These are phyloP conservation scores for Paracentrotus lividus DNA, from an alignment of 53 echinoderm and acorn worm species.

Conservation along the genomic window DNA sequence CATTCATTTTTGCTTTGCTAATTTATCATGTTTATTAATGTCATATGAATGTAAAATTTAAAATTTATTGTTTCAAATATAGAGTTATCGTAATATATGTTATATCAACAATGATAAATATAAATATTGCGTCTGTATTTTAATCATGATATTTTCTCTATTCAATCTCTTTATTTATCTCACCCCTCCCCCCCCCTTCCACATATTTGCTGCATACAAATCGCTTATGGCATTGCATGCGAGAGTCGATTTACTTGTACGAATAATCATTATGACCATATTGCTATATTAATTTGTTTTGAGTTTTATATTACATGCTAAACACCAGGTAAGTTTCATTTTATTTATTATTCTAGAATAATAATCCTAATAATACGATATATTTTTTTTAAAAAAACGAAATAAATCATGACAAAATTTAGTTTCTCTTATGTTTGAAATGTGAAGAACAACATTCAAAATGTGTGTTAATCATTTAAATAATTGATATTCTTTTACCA, in stretches of 20 bases:
- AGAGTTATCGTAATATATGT: no score
- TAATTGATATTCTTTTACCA: no score
- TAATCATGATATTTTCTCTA: not conserved
- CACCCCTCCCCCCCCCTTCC: not conserved
- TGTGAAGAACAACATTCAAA: no score
- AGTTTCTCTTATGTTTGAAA: not conserved
- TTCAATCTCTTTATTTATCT: not conserved
- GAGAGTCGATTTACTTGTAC: conserved; percentile 21
- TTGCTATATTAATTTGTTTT: not conserved
- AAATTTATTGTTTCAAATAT: no score
- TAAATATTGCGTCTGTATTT: not conserved
- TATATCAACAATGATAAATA: no score
- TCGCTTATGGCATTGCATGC: not conserved
- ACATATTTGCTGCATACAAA: not conserved
- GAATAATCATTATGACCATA: not conserved
- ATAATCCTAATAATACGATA: not conserved
- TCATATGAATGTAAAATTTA: no score
- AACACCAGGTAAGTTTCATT: not conserved
- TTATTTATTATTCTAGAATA: not conserved
- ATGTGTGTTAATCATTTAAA: no score
- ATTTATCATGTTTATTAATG: no score
- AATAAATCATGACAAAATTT: not conserved
- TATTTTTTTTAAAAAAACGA: not conserved
- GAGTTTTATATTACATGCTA: not conserved
- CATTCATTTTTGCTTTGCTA: no score